Evolutionary conservation across 2,113 vertebrate genomes (phyloP).

Genomic region (Crotalus helleri): DNA sequence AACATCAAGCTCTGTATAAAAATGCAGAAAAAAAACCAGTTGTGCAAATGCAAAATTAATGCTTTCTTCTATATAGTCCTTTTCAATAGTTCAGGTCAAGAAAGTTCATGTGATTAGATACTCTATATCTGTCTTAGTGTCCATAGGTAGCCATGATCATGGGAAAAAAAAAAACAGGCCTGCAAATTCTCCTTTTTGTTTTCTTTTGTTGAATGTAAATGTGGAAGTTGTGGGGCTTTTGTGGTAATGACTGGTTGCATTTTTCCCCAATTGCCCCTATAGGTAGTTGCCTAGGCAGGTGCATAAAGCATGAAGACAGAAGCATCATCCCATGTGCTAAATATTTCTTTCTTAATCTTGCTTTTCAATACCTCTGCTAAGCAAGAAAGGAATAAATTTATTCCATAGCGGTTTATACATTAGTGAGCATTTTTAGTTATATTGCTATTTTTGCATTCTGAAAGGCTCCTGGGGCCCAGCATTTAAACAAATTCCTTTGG

Average conservation of each 20-base stretch:
- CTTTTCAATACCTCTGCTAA: neutral
- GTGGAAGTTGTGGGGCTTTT: neutral
- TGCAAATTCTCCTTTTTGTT: neutral
- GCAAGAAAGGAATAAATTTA: neutral
- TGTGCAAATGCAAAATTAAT: neutral
- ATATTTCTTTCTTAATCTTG: neutral
- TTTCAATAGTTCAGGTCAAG: neutral
- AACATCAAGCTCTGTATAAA: neutral
- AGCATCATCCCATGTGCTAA: neutral
- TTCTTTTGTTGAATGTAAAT: neutral
- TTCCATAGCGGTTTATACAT: neutral
- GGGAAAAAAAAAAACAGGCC: neutral
- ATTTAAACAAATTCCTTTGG: neutral
- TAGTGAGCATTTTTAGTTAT: neutral
- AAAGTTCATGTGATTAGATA: neutral
- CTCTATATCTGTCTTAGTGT: neutral
- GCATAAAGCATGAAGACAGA: neutral
- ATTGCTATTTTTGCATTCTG: neutral
- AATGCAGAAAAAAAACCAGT: neutral
- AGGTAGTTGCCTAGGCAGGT: neutral
- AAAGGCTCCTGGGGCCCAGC: neutral
- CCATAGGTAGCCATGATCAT: neutral
- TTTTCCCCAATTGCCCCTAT: neutral
- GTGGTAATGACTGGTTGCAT: neutral
- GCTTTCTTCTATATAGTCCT: neutral